Conservation (phyloP, 2,113 vertebrate genomes). For the Lonchura striata region DNA sequence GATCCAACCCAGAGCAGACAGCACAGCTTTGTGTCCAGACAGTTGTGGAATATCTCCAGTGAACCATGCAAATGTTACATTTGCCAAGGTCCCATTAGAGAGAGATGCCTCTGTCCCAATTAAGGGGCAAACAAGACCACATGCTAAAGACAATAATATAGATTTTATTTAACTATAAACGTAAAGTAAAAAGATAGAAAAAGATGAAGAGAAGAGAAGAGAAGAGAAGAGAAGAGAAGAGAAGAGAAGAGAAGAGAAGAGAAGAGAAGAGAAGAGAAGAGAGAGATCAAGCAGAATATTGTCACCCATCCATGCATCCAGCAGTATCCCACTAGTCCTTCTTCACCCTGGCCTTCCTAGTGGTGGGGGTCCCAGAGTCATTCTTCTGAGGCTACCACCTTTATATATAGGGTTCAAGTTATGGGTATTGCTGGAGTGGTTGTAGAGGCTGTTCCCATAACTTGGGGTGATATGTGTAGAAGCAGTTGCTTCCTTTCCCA, state of each 20-base stretch:
- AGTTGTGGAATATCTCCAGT: not conserved
- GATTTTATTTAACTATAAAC: not conserved
- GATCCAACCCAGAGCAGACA: not conserved
- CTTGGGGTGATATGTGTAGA: not conserved
- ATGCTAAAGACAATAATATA: not conserved
- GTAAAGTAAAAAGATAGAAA: not conserved
- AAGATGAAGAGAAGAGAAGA: not conserved
- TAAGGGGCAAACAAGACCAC: not conserved
- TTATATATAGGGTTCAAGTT: not conserved
- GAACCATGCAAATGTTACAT: not conserved
- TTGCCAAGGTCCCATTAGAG: not conserved
- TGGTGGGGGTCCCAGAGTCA: not conserved
- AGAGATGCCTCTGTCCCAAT: not conserved
- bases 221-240: not conserved
- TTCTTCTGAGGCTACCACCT: not conserved
- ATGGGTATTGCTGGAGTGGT: no score
- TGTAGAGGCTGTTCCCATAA: not conserved
- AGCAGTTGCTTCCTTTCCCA: not conserved
- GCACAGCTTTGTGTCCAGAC: not conserved
- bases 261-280: not conserved
- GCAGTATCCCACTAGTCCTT: not conserved
- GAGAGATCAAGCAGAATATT: not conserved
- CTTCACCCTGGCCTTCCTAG: not conserved
- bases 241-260: not conserved
- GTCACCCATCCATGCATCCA: not conserved